Evolutionary conservation across 2,797 vertebrate species (phyloP), one percentile per base, ranked within the genome.

Genomic region (Pangasius djambal): DNA sequence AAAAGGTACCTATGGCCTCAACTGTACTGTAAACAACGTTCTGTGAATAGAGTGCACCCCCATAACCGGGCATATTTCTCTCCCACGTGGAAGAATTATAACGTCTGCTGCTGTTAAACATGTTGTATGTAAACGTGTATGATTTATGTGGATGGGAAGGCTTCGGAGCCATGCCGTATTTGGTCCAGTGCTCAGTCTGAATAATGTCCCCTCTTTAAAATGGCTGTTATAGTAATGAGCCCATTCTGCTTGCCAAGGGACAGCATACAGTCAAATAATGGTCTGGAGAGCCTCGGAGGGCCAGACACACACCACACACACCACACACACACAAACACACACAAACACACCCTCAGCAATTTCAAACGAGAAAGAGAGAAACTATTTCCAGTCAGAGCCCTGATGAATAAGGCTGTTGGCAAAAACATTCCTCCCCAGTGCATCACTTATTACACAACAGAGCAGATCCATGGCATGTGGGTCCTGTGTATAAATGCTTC

Each of bases 21-120:
- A 57, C 55, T 83, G 28, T 86, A 52, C 83, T 90, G 90, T 92
- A 92, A 92, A 92, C 91, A 89, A 82, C 31, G 34, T 70, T 83
- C 79, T 34, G 25, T 77, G 87, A 88, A 83, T 63, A 85, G 75
- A 75, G 65, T 86, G 40, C 83, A 55, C 74, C 79, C n/a, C 83
- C 83, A 67, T 77, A 89, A 83, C 63, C 63, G 63, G 52, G 78
- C 63, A 78, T 48, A n/a, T 72, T 78, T 63, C 37, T 50, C 34
- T 50, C 25, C 74, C 1, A 75, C 65, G 74, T 1, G 4, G 89
- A 88, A 69, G 37, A 82, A 69, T 25, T 84, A 25, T 67, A 87
- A 78, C 88, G 87, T 78, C 48, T 87, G 63, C 69, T 88, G 87
- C 40, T 78, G 75, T 74, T 69, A 84, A 83, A 87, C n/a, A 67